Percentiles rank a stretch among this genome's conserved stretches.
These are phyloP conservation scores for Therioaphis trifolii DNA, from an alignment of 2,888 invertebrate species.

Conservation along the genomic window DNA sequence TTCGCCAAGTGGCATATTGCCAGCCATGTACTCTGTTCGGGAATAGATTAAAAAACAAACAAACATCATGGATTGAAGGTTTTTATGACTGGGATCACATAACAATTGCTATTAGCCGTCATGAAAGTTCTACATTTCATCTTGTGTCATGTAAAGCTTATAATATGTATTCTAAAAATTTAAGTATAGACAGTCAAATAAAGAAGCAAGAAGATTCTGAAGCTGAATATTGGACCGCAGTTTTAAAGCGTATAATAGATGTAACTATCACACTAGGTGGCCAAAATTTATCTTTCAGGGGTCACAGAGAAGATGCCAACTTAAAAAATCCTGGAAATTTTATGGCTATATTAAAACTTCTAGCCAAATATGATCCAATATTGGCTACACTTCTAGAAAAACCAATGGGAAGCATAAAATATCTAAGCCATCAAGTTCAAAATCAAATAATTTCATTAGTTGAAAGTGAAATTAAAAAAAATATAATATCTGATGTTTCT, in stretches of 20 bases:
- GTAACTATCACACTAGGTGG: too few species aligned
- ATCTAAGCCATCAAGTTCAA: slow-evolving; percentile 65
- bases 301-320: neutral
- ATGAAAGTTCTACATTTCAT: neutral
- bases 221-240: too few species aligned
- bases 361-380: too few species aligned
- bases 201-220: too few species aligned
- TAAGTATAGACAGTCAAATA: too few species aligned
- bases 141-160: neutral
- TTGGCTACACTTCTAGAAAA: slow-evolving; percentile 35
- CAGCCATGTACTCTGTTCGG: too few species aligned
- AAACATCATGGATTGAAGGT: neutral
- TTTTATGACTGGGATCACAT: neutral
- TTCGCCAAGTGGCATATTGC: too few species aligned
- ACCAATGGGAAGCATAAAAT: slow-evolving; percentile 62
- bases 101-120: neutral
- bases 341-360: slow-evolving; percentile 64
- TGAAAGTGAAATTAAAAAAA: neutral
- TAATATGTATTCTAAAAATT: neutral
- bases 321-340: slow-evolving; percentile 64
- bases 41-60: too few species aligned
- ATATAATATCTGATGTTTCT: slow-evolving; percentile 37
- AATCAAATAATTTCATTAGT: too few species aligned
- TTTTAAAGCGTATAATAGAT: too few species aligned
- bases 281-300: neutral